Conservation (phyloP, 2,797 vertebrate species). For the Lateolabrax maculatus region DNA sequence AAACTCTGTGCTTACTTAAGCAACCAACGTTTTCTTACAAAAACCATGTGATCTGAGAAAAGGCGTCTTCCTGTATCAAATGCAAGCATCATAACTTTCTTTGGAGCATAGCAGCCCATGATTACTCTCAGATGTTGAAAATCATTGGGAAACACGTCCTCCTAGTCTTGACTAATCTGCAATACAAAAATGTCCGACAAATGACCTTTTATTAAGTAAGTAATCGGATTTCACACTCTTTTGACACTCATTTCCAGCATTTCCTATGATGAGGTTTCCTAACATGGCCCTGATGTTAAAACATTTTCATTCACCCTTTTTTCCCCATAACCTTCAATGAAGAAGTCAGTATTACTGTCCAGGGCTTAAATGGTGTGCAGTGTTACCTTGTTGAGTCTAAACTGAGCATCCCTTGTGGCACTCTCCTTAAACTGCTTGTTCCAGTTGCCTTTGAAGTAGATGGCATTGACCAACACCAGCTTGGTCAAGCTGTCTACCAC, state of each 20-base stretch:
- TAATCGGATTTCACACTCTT: neutral
- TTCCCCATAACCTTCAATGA: neutral
- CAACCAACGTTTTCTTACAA: neutral
- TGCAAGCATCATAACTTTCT: neutral
- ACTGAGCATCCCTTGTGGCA: constrained; percentile 58
- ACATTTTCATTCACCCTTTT: neutral
- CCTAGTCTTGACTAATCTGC: neutral
- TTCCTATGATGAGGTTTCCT: neutral
- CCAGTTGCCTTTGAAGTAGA: constrained; percentile 88
- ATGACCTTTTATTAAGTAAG: neutral
- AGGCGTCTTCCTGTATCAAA: neutral
- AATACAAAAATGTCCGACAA: neutral
- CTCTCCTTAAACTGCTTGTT: constrained; percentile 68
- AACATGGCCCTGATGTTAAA: neutral
- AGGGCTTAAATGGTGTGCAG: neutral
- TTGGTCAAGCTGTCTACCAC: constrained; percentile 65
- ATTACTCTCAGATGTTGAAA: neutral
- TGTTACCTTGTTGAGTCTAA: constrained; percentile 81
- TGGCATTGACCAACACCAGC: constrained; percentile 85
- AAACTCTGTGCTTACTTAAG: neutral
- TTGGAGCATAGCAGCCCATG: neutral
- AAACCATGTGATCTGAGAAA: neutral
- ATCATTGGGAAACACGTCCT: neutral
- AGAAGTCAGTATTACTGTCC: neutral
- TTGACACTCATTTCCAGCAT: neutral